phyloP scores from a whole-genome alignment of 2,797 vertebrate genomes.

The Sorex maritimensis region DNA sequence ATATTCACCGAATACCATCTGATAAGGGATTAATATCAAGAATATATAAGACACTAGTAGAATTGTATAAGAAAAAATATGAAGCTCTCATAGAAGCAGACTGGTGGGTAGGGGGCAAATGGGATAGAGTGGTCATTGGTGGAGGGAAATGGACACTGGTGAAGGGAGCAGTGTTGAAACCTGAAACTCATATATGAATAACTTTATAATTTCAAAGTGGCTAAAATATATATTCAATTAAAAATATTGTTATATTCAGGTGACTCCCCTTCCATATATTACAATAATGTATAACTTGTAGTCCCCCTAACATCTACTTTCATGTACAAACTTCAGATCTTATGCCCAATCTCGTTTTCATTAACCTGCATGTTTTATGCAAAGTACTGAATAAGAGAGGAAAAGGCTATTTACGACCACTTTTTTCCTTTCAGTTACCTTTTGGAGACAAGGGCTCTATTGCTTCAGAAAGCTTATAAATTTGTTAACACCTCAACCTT shows the following conservation, averaged over 20 bases:
- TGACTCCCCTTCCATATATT: constrained; percentile 10
- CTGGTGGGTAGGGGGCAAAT: no score
- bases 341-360: background rate
- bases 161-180: no score
- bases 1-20: no score
- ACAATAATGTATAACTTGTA: background rate
- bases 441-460: background rate
- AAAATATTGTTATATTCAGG: constrained; percentile 6
- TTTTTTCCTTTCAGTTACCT: constrained; percentile 18
- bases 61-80: no score
- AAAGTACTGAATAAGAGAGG: background rate
- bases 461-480: constrained; percentile 48
- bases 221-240: no score
- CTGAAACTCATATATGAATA: no score
- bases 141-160: no score
- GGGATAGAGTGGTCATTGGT: no score
- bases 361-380: background rate
- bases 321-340: constrained; percentile 1
- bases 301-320: constrained; percentile 13
- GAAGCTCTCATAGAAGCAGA: no score
- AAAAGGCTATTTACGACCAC: background rate
- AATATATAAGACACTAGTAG: no score
- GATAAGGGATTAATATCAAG: no score
- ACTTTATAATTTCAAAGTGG: no score
- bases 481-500: background rate